Evolutionary conservation across 2,888 invertebrate genomes (phyloP), one percentile per base, ranked within the genome.

Genomic region (Diaperis boleti): DNA sequence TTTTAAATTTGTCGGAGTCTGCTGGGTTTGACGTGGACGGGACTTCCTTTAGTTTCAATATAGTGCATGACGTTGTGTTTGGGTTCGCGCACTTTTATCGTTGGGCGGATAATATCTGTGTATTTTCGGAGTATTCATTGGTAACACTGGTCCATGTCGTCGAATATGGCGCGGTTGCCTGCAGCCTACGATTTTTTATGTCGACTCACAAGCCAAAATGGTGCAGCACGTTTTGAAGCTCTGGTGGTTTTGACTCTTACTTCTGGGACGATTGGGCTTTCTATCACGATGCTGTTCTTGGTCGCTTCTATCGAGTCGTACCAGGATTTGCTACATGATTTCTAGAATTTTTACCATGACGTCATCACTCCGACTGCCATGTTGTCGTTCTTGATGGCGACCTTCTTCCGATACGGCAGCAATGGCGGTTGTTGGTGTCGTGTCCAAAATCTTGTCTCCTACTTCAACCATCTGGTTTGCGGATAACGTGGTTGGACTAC

Each of bases 11-110:
- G 7, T 77, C 76, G 0, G 1, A 80, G 60, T 1, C 78, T 68
- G 6, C 78, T 67, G 1, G 77, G 67, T 41, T 66, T 65, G 3
- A 66, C 29, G 18, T 55, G 55, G 2, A 76, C 72, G 2, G 78
- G 79, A 15, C 74, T 72, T n/a, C 78, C 77, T 1, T 64, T 15
- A 3, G 69, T 71, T 5, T 74, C 74, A 31, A 64, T 41, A 20
- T 77, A 74, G 62, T 69, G 68, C 29, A 75, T 75, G 3, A 47
- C 49, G 11, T n/a, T 14, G 47, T 33, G 22, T 17, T 35, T 33
- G 4, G 10, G 3, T 11, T 22, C 18, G 11, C 10, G 31, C 20
- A 8, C 18, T 5, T n/a, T n/a, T n/a, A 10, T 7, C 5, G 20
- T n/a, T n/a, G 52, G 52, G 3, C 39, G n/a, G 2, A 17, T 29